phyloP scores from a whole-genome alignment of 2,113 vertebrate species.

The Vombatus ursinus region DNA sequence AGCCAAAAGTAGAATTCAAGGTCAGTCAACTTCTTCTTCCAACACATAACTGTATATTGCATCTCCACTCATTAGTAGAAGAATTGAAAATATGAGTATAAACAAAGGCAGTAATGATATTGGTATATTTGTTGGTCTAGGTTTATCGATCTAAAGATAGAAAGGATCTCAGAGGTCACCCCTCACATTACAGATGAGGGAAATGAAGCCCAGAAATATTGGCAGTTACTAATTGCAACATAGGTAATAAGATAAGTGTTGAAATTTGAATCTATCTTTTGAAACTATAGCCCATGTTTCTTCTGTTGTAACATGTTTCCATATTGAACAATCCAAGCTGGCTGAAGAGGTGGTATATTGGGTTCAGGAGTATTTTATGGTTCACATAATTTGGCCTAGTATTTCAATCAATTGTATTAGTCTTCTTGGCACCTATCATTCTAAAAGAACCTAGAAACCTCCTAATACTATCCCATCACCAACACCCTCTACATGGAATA shows the following conservation, averaged over 20 bases:
- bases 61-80: background rate
- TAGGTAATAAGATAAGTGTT: background rate
- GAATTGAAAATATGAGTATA: conserved; percentile 51
- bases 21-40: background rate
- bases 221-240: background rate
- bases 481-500: background rate
- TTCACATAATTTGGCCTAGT: fast-evolving
- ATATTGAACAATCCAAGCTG: background rate
- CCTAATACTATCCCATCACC: background rate
- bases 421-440: background rate
- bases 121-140: background rate
- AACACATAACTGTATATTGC: background rate
- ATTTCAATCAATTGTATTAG: background rate
- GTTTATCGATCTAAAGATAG: background rate
- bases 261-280: background rate
- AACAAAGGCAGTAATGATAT: conserved; percentile 37
- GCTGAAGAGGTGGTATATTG: background rate
- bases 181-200: background rate
- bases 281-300: background rate
- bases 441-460: background rate
- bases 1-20: background rate
- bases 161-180: background rate
- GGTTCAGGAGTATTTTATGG: background rate
- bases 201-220: background rate
- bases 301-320: background rate